Evolutionary conservation across 2,888 invertebrate species (phyloP).

Genomic region (Seira sanloemensis): DNA sequence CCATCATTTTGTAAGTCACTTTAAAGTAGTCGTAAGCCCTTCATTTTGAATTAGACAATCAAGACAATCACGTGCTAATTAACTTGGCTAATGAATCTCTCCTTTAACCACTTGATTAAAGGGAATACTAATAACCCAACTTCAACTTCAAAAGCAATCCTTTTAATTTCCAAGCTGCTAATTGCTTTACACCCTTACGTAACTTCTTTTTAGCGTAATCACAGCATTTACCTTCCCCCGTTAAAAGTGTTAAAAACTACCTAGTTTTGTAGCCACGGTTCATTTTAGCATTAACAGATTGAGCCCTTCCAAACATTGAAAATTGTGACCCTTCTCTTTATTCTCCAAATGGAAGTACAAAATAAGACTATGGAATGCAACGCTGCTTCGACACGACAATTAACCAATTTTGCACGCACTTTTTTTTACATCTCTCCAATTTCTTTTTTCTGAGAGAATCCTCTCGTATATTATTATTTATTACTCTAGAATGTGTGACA

Average conservation of each 20-base stretch:
- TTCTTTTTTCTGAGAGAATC: background rate
- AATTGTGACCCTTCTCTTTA: background rate
- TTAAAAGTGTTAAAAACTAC: background rate
- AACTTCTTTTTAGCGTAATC: too few species aligned
- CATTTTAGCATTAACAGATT: background rate
- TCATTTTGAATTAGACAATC: too few species aligned
- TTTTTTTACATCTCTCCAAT: conserved; percentile 13
- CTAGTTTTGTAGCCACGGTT: background rate
- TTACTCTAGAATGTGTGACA: background rate
- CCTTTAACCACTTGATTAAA: background rate
- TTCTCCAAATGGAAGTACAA: background rate
- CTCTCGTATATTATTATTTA: background rate
- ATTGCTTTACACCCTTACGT: background rate
- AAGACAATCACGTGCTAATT: background rate
- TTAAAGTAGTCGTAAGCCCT: too few species aligned
- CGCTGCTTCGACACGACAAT: conserved; percentile 2
- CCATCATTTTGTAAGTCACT: too few species aligned
- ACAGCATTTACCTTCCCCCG: background rate
- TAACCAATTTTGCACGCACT: conserved; percentile 41
- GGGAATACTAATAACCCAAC: background rate
- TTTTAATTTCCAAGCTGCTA: background rate
- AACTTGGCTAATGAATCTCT: background rate
- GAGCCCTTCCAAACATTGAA: background rate
- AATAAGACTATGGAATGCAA: background rate
- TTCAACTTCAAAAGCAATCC: background rate